Conservation (phyloP, 2,888 invertebrate species). For the Azorinus chamasolen region DNA sequence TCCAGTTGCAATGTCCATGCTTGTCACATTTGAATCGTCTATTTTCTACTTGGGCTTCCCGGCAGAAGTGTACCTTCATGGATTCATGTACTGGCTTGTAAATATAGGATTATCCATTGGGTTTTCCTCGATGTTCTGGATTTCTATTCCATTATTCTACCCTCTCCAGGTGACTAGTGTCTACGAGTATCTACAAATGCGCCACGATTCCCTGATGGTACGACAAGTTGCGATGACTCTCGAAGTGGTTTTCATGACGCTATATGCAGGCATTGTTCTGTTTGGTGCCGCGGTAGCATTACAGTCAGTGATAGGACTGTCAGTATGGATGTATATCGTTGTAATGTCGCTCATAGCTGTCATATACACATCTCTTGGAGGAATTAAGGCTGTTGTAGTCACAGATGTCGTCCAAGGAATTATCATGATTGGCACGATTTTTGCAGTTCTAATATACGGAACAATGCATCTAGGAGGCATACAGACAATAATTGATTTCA, state of each 20-base stretch:
- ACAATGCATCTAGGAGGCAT: constrained; percentile 42
- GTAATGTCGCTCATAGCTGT: constrained; percentile 35
- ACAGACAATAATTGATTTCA: constrained; percentile 29
- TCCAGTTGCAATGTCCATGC: constrained; percentile 45
- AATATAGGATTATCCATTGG: constrained; percentile 29
- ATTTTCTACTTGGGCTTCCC: constrained; percentile 46
- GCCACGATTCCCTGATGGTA: no score
- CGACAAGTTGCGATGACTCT: constrained; percentile 22
- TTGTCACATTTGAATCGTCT: constrained; percentile 48
- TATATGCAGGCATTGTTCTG: constrained; percentile 47
- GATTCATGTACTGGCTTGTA: constrained; percentile 26
- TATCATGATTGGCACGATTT: constrained; percentile 36
- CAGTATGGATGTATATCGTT: constrained; percentile 23
- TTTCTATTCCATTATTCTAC: constrained; percentile 46
- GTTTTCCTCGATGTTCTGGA: constrained; percentile 35
- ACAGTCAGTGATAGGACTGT: constrained; percentile 36
- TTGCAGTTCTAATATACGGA: constrained; percentile 47
- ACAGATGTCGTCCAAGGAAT: constrained; percentile 52
- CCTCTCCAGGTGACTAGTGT: constrained; percentile 52
- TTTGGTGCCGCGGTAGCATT: constrained; percentile 46
- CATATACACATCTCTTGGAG: constrained; percentile 43
- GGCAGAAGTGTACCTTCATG: constrained; percentile 44
- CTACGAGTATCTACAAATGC: constrained; percentile 42
- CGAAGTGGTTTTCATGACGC: constrained; percentile 25
- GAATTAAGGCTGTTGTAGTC: constrained; percentile 48